phyloP scores from a whole-genome alignment of 2,888 invertebrate species.

The Ennomos erosarius region DNA sequence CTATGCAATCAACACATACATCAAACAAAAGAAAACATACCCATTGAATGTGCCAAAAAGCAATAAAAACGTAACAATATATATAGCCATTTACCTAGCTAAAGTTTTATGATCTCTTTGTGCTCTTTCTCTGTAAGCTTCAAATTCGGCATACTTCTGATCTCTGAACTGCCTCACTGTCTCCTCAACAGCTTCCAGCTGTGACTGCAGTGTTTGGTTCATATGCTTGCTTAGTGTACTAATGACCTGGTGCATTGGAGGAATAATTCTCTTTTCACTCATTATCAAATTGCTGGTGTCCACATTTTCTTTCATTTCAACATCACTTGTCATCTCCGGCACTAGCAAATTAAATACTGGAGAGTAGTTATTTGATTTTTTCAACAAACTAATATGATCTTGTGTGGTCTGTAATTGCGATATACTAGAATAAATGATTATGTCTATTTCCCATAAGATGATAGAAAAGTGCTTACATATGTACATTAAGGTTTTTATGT shows the following conservation, averaged over 20 bases:
- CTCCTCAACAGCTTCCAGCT: constrained; percentile 90
- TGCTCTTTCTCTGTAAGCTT: constrained; percentile 89
- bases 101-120: constrained; percentile 89
- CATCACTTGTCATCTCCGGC: constrained; percentile 80
- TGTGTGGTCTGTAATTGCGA: constrained; percentile 79
- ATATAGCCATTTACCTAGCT: constrained; percentile 75
- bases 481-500: no score
- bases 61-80: no score
- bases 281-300: constrained; percentile 71
- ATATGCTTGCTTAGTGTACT: constrained; percentile 88
- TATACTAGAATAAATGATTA: no score
- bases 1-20: no score
- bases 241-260: constrained; percentile 82
- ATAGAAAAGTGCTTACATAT: no score
- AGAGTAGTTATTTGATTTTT: constrained; percentile 88
- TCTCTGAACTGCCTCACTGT: constrained; percentile 90
- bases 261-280: constrained; percentile 69
- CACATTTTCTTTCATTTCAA: constrained; percentile 80
- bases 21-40: no score
- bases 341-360: constrained; percentile 89
- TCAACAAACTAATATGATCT: constrained; percentile 86
- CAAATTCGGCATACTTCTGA: constrained; percentile 90
- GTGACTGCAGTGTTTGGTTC: constrained; percentile 88
- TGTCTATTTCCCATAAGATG: no score
- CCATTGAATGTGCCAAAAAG: no score